Evolutionary conservation across 2,888 invertebrate genomes (phyloP), one percentile per base, ranked within the genome.

Genomic region (Elegia similella): DNA sequence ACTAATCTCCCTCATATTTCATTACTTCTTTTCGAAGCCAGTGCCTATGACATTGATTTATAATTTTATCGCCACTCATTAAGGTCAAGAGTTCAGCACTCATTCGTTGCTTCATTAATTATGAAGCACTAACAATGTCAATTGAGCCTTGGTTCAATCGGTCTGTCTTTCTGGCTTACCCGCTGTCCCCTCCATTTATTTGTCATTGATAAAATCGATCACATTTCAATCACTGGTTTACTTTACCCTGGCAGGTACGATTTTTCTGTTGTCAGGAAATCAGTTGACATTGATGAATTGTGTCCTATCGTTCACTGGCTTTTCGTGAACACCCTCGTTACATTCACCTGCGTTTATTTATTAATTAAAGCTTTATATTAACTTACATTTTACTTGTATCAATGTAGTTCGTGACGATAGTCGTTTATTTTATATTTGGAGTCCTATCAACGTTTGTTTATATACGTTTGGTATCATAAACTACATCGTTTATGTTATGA

Each of bases 141-240:
- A 44, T 54, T 32, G 32, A 17, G 52, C 12, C 34, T 17, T 44
- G 32, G 30, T 54, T 29, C 32, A 44, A 54, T 12, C 29, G 43
- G 43, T 29, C 29, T 30, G 15, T 29, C 62, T 59, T 61, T 57
- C 52, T 53, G 56, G 54, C 59, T 63, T 62, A 57, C 50, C 54
- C 52, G 58, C 59, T 60, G 62, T 61, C 66, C 66, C 67, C 69
- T 68, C 68, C 54, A 55, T 46, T 55, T 55, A 44, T 65, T 64
- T 69, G 65, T 63, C 59, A 64, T 69, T 68, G 69, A 65, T 65
- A 67, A 65, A 74, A 76, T 79, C 73, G 72, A 78, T 82, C 73
- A 73, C 66, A 62, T 73, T 76, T 76, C 76, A 76, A 77, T 79
- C 72, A 69, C 67, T 63, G 70, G 67, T 74, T 75, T 55, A 34